Conservation (phyloP, 2,888 invertebrate species). For the Diaphora mendica region DNA sequence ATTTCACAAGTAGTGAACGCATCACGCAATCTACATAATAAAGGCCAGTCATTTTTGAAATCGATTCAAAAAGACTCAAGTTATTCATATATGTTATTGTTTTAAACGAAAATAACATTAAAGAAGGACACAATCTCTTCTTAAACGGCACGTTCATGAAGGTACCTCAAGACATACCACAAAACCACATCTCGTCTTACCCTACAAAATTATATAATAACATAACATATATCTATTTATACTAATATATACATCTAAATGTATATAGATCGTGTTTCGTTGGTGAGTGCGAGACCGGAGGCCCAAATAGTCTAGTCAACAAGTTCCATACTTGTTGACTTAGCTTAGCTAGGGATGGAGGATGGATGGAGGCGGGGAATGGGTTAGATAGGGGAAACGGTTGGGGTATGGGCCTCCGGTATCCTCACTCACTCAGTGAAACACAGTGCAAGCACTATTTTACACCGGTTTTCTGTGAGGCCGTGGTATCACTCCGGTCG, state of each 20-base stretch:
- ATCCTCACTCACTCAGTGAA: too few relatives aligned
- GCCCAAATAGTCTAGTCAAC: too few relatives aligned
- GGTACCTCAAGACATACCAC: constrained; percentile 4
- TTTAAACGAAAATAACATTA: neutral
- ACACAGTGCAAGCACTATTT: too few relatives aligned
- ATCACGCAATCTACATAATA: neutral
- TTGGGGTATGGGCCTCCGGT: too few relatives aligned
- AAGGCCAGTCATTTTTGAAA: neutral
- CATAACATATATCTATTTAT: neutral
- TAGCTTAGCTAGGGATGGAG: too few relatives aligned
- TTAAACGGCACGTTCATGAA: neutral
- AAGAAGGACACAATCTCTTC: neutral
- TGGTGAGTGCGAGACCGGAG: too few relatives aligned
- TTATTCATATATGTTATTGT: neutral
- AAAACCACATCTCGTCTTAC: constrained; percentile 16
- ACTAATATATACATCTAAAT: neutral
- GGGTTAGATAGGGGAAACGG: too few relatives aligned
- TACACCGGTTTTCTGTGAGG: too few relatives aligned
- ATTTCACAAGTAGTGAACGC: neutral
- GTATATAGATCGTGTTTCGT: too few relatives aligned
- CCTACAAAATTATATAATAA: neutral
- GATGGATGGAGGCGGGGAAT: too few relatives aligned
- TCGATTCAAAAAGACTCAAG: neutral
- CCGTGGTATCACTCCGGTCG: too few relatives aligned
- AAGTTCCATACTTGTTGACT: too few relatives aligned